phyloP scores from a whole-genome alignment of 2,797 vertebrate genomes.

The Oreortyx pictus region DNA sequence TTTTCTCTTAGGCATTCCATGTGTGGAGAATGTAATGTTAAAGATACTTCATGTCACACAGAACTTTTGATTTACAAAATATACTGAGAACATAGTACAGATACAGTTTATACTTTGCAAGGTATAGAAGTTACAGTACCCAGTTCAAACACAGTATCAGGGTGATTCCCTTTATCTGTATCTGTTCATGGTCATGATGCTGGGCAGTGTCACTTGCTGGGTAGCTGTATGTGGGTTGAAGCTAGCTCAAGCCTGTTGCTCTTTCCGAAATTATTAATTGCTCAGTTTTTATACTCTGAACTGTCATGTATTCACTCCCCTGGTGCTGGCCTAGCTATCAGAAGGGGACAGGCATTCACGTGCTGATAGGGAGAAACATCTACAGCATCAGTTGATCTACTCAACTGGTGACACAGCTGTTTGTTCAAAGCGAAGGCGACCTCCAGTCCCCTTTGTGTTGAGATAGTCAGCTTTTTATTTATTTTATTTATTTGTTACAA shows the following conservation, averaged over 20 bases:
- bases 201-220: background rate
- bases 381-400: background rate
- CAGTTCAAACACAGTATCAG: background rate
- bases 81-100: background rate
- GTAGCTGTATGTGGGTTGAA: background rate
- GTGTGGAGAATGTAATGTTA: background rate
- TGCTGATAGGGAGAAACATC: background rate
- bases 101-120: background rate
- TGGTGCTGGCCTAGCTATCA: background rate
- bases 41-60: background rate
- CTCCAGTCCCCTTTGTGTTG: background rate
- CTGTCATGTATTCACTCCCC: fast-evolving
- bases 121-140: background rate
- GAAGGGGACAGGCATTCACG: background rate
- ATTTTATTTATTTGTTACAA: background rate
- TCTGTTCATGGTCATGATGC: fast-evolving
- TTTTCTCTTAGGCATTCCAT: background rate
- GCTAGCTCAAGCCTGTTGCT: background rate
- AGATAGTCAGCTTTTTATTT: background rate
- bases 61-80: background rate
- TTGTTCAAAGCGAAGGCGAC: background rate
- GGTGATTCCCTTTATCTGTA: background rate
- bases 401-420: background rate
- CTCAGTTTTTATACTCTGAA: background rate
- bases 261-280: background rate